Conservation (phyloP, 2,113 vertebrate genomes). For the Antechinus stuartii region DNA sequence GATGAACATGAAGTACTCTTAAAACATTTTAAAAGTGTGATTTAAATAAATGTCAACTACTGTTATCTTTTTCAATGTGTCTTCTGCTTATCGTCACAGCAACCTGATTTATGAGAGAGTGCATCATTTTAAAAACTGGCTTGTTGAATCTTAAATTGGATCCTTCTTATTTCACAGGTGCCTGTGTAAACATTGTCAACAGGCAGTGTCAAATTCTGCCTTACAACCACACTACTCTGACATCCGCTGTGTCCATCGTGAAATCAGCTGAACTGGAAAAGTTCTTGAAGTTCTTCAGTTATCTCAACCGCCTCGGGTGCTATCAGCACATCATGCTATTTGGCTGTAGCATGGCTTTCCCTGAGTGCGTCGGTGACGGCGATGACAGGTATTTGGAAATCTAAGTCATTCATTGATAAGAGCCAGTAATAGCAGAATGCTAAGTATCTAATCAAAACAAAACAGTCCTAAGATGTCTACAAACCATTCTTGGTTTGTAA, state of each 20-base stretch:
- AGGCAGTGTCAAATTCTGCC: slow-evolving; percentile 93
- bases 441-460: slow-evolving; percentile 64
- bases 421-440: slow-evolving; percentile 60
- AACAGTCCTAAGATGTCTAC: slow-evolving; percentile 5
- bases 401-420: slow-evolving; percentile 62
- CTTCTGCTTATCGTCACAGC: not conserved
- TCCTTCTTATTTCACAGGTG: slow-evolving; percentile 83
- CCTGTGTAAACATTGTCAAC: slow-evolving; percentile 89
- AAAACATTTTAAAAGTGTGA: not conserved
- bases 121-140: not conserved
- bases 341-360: slow-evolving; percentile 94
- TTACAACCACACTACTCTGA: slow-evolving; percentile 90
- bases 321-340: slow-evolving; percentile 98
- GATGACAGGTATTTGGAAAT: slow-evolving; percentile 88
- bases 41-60: not conserved
- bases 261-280: slow-evolving; percentile 93
- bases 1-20: not conserved
- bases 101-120: not conserved
- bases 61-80: not conserved
- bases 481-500: slow-evolving; percentile 54
- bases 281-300: slow-evolving; percentile 97
- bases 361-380: slow-evolving; percentile 88
- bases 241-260: slow-evolving; percentile 87
- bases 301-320: slow-evolving; percentile 93
- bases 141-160: slow-evolving; percentile 64